These are phyloP conservation scores for Diorhabda sublineata DNA, from an alignment of 1,140 invertebrate species.

Conservation along the genomic window DNA sequence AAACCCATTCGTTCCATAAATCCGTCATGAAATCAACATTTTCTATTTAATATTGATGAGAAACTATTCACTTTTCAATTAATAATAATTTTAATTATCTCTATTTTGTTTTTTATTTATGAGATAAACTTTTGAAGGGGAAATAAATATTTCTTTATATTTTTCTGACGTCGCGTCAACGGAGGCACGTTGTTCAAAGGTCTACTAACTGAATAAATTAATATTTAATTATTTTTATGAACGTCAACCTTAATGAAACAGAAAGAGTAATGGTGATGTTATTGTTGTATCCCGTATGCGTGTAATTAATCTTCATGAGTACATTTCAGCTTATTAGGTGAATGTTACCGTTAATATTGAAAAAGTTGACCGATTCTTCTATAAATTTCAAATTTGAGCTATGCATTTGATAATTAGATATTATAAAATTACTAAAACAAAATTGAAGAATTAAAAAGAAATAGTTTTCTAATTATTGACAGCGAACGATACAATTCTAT, in stretches of 20 bases:
- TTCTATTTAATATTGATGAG: too few species aligned
- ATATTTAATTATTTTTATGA: conserved; percentile 15
- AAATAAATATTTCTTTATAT: too few species aligned
- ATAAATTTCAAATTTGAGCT: too few species aligned
- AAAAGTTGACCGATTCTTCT: too few species aligned
- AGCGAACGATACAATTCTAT: too few species aligned
- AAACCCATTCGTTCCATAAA: too few species aligned
- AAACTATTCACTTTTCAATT: not conserved
- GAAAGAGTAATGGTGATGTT: conserved; percentile 10
- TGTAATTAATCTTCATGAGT: conserved; percentile 13
- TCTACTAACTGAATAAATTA: conserved; percentile 14
- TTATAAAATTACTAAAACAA: too few species aligned
- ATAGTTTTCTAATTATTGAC: too few species aligned
- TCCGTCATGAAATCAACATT: too few species aligned
- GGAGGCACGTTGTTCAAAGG: not conserved
- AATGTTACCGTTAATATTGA: not conserved
- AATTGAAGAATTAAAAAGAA: too few species aligned
- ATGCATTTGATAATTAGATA: too few species aligned
- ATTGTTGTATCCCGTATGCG: conserved; percentile 10
- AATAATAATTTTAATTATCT: not conserved
- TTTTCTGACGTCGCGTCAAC: too few species aligned
- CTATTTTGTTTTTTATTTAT: not conserved
- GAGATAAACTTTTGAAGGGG: not conserved
- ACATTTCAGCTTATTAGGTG: conserved; percentile 1
- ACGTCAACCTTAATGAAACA: conserved; percentile 8